Evolutionary conservation across 2,888 invertebrate species (phyloP), one percentile per base, ranked within the genome.

Genomic region (Noctua pronuba): DNA sequence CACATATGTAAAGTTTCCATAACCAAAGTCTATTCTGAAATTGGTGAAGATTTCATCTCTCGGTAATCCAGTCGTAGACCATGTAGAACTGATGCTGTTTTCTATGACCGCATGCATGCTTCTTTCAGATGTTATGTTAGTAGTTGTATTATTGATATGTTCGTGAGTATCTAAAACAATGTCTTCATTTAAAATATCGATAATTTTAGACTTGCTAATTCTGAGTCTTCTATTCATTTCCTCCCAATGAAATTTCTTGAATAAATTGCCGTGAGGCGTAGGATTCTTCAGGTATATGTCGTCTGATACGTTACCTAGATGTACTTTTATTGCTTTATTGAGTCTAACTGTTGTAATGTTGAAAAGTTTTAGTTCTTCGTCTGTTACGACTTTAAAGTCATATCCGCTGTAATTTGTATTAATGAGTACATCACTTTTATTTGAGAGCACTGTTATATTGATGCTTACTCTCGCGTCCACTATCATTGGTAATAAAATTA

Each of bases 271-370:
- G 58, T 94, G 94, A 0, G 86, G 79, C 0, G 96, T 96, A 0
- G 95, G 95, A 46, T 96, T 94, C 71, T 88, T 94, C 2, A 95
- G 64, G 74, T 92, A 96, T 24, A 95, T 86, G 13, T 93, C 89
- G 0, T 94, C 86, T 0, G 96, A 95, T 7, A 67, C 84, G 83
- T 86, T 93, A 0, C 95, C 95, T 0, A 96, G 79, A 86, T 95
- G 94, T 0, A 92, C 75, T 72, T 80, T 83, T 3, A 94, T 83
- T 1, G 95, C 95, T 81, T 72, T 82, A 46, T 94, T 95, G 8
- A 96, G 80, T 82, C 93, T 94, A 3, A 87, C 88, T 16, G 90
- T 88, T 16, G 93, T 94, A 2, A 95, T 82, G 68, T 96, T 95
- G 79, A 94, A 96, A 7, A 94, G 66, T 13, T 81, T 70, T 1